Evolutionary conservation across 2,888 invertebrate genomes (phyloP), one percentile per base, ranked within the genome.

Genomic region (Ceraclea dissimilis): DNA sequence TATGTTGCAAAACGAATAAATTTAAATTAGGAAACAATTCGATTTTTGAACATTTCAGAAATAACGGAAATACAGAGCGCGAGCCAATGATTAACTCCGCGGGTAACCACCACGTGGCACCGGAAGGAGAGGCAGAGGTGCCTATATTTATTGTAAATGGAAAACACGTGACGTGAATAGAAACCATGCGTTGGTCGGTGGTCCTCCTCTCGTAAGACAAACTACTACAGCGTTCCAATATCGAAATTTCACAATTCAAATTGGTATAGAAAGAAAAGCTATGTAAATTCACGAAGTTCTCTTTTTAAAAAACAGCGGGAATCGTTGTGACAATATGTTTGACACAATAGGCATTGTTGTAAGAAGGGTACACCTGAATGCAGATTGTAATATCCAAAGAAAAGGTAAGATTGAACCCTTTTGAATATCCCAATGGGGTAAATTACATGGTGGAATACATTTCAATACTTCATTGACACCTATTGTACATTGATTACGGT

Each of bases 21-120:
- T 39, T 8, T 39, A 13, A 39, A 39, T 39, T 39, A 4, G 13
- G 39, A 39, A 39, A 4, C 16, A 8, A 5, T 39, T 39, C 39
- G 13, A 39, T 39, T 39, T 39, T 16, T 16, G 5, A 39, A 16
- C 39, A 16, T 39, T 39, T 39, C 39, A 39, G 13, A 39, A n/a
- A 4, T 39, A 46, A 49, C 57, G 56, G 56, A 53, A 49, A 46
- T 31, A 18, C 51, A 43, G 53, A 55, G 52, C 59, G 57, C 56
- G 60, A 57, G 60, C 55, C 57, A 49, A 49, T 57, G 51, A 55
- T 60, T 60, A 60, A 18, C 54, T 31, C 60, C 44, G 52, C 60
- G 51, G 60, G 60, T 52, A 21, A 51, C 46, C 52, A 47, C 50
- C 56, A 53, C 59, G 53, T 54, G 43, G 44, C 52, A 52, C 33